A percentile compares a stretch with the other conserved stretches of the same genome.
phyloP scores from a whole-genome alignment of 37 sponge, comb jelly and placozoan species.

The Ephydatia muelleri region DNA sequence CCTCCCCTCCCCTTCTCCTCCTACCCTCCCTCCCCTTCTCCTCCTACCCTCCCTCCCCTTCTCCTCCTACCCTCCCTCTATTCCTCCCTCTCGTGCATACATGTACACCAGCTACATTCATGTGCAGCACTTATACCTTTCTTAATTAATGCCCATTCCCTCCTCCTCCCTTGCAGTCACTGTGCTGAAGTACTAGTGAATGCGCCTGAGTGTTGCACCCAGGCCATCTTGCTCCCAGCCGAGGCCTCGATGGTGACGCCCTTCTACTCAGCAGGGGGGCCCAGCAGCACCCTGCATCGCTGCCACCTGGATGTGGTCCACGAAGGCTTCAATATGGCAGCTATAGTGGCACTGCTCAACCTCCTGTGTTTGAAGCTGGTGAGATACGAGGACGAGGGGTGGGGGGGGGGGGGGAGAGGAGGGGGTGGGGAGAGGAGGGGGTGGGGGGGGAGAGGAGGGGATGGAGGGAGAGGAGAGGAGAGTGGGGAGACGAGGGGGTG shows the following conservation, averaged over 20 bases:
- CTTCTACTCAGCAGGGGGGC: neutral
- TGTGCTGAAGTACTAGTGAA: constrained; percentile 39
- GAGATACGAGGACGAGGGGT: neutral
- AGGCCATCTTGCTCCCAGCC: constrained; percentile 5
- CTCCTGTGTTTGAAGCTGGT: constrained; percentile 51
- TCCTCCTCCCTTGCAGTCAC: constrained; percentile 15
- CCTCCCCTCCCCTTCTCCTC: neutral
- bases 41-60: too few species aligned
- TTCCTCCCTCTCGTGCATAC: too few species aligned
- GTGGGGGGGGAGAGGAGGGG: neutral
- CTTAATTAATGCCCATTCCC: too few species aligned
- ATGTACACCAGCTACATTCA: too few species aligned
- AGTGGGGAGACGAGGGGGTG: neutral
- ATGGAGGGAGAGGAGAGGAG: too few species aligned
- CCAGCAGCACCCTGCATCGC: constrained; percentile 7
- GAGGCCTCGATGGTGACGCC: constrained; percentile 5
- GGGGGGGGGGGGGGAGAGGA: neutral
- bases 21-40: neutral
- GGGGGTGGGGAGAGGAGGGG: neutral
- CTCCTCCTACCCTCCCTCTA: too few species aligned
- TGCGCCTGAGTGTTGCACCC: neutral
- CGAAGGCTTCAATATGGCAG: constrained; percentile 51
- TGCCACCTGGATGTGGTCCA: constrained; percentile 14
- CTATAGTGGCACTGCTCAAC: constrained; percentile 21
- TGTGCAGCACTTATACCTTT: neutral